phyloP scores from a whole-genome alignment of 2,113 vertebrate species.

The Oncorhynchus kisutch region DNA sequence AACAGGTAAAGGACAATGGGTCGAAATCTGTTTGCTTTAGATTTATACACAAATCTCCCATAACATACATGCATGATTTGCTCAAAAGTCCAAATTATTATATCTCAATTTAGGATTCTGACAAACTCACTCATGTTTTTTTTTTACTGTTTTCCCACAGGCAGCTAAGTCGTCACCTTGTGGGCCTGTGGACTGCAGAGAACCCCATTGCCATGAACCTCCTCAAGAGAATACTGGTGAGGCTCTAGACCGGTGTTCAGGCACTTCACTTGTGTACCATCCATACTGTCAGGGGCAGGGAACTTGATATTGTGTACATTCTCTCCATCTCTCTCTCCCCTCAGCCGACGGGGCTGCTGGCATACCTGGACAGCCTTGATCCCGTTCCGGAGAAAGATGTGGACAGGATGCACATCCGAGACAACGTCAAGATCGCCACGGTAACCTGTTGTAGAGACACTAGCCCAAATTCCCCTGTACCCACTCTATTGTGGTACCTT shows the following conservation, averaged over 20 bases:
- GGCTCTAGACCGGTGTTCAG: conserved; percentile 24
- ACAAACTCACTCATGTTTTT: conserved; percentile 7
- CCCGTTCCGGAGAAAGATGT: conserved; percentile 92
- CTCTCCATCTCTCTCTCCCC: neutral
- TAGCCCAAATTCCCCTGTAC: neutral
- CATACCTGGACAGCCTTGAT: conserved; percentile 91
- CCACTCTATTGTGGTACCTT: neutral
- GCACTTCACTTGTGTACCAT: too few relatives aligned
- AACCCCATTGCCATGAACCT: conserved; percentile 91
- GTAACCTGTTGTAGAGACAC: conserved; percentile 64
- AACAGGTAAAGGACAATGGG: conserved; percentile 79
- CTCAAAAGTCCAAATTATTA: too few relatives aligned
- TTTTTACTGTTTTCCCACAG: conserved; percentile 62
- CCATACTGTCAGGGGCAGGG: too few relatives aligned
- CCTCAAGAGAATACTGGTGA: conserved; percentile 95
- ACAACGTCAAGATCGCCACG: conserved; percentile 95
- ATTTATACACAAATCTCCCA: too few relatives aligned
- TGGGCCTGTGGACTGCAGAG: conserved; percentile 97
- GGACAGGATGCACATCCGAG: conserved; percentile 95
- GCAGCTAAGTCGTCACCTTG: conserved; percentile 96
- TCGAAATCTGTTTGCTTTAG: too few relatives aligned
- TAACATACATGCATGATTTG: too few relatives aligned
- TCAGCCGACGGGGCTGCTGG: conserved; percentile 90
- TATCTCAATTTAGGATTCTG: too few relatives aligned
- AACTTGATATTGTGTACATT: too few relatives aligned